phyloP scores from a whole-genome alignment of 1,140 invertebrate species.

The Latrodectus geometricus region DNA sequence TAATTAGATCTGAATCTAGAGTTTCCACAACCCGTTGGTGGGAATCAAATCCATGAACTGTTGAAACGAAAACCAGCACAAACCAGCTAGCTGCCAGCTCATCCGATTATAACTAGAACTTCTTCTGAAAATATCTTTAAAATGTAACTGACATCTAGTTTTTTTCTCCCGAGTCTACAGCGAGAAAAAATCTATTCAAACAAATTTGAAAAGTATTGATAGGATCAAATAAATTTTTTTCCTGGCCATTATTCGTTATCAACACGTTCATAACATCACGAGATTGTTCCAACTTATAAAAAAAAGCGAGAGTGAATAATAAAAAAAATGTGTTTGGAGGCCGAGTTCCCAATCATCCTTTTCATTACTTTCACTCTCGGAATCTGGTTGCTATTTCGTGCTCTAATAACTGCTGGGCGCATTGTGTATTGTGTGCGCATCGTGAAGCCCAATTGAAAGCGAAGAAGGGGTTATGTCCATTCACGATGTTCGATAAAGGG shows the following conservation, averaged over 20 bases:
- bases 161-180: no score
- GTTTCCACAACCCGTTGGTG: no score
- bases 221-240: no score
- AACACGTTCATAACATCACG: neutral
- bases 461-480: conserved; percentile 15
- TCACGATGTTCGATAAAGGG: neutral
- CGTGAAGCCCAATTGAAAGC: neutral
- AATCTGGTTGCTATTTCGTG: conserved; percentile 2
- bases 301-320: neutral
- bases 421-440: conserved; percentile 16
- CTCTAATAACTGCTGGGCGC: neutral
- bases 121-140: no score
- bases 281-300: neutral
- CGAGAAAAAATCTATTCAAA: no score
- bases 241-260: neutral
- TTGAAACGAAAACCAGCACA: no score
- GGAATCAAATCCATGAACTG: no score
- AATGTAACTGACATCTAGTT: no score
- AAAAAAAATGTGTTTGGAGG: neutral
- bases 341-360: neutral
- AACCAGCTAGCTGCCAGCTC: no score
- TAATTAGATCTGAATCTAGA: no score
- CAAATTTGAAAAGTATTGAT: no score
- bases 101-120: no score
- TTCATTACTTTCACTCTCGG: neutral